A percentile compares a stretch with the other conserved stretches of the same genome.
phyloP scores from a whole-genome alignment of 2,797 vertebrate genomes.

The Macrochelys suwanniensis region DNA sequence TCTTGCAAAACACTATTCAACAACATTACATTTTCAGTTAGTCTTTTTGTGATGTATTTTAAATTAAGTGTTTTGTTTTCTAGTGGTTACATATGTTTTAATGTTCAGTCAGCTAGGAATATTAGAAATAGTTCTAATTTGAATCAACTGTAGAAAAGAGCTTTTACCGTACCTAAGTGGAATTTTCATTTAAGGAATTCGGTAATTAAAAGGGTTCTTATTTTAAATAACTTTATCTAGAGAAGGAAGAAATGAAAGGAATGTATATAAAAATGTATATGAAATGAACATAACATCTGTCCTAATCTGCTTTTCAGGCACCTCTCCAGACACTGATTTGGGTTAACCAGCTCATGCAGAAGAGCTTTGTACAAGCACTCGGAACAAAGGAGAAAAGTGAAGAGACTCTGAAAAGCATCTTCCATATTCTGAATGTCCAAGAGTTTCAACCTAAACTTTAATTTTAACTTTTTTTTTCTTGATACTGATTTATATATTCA shows the following conservation, averaged over 20 bases:
- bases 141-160: neutral
- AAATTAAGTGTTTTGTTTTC: too few relatives aligned
- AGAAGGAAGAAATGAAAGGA: neutral
- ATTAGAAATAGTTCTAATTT: neutral
- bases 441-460: slow-evolving; percentile 50
- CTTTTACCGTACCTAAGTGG: rapidly evolving
- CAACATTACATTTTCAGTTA: too few relatives aligned
- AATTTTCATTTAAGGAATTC: neutral
- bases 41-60: too few relatives aligned
- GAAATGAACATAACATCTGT: slow-evolving; percentile 57
- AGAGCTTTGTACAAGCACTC: slow-evolving; percentile 48
- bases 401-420: slow-evolving; percentile 49
- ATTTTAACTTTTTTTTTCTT: slow-evolving; percentile 75
- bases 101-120: neutral
- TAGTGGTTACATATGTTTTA: neutral
- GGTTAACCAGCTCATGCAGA: slow-evolving; percentile 37
- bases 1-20: neutral
- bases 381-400: slow-evolving; percentile 20
- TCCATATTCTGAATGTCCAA: slow-evolving; percentile 62
- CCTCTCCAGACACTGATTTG: slow-evolving; percentile 62
- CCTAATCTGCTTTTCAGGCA: slow-evolving; percentile 83
- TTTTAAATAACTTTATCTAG: neutral
- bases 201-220: neutral
- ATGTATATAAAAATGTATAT: neutral
- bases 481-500: slow-evolving; percentile 7